A percentile compares a stretch with the other conserved stretches of the same genome.
Conservation (phyloP, 2,888 invertebrate species). For the Iphiclides podalirius region DNA sequence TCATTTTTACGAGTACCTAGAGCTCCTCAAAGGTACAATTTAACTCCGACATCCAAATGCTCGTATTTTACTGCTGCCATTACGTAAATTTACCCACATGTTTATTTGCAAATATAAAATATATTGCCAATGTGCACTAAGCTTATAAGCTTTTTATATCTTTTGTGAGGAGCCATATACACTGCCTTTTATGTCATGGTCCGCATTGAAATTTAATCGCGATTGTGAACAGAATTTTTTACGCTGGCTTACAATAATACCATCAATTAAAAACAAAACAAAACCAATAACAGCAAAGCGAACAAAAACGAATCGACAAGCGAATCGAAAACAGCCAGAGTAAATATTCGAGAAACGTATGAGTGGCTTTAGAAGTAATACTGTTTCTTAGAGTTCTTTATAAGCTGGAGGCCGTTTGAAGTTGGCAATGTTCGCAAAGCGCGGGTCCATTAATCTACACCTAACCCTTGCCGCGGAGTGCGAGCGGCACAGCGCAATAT, state of each 20-base stretch:
- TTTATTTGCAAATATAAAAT: constrained; percentile 76
- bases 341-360: too few relatives aligned
- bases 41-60: constrained; percentile 38
- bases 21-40: constrained; percentile 34
- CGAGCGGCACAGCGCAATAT: constrained; percentile 54
- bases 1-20: constrained; percentile 45
- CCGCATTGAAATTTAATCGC: neutral
- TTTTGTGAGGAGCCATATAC: constrained; percentile 12
- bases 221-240: too few relatives aligned
- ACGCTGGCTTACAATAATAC: too few relatives aligned
- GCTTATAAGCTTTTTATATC: constrained; percentile 37
- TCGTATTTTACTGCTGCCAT: constrained; percentile 67
- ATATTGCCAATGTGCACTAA: constrained; percentile 54
- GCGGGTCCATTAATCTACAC: constrained; percentile 54
- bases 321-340: too few relatives aligned
- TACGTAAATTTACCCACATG: constrained; percentile 77
- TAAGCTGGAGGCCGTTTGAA: too few relatives aligned
- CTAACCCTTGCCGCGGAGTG: constrained; percentile 51
- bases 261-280: too few relatives aligned
- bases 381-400: too few relatives aligned
- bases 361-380: too few relatives aligned
- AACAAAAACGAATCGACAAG: too few relatives aligned
- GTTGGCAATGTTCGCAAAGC: constrained; percentile 35
- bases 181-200: constrained; percentile 4
- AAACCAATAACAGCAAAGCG: too few relatives aligned